Percentiles rank a stretch among this genome's conserved stretches.
These are phyloP conservation scores for Pycnomerus fuliginosus DNA, from an alignment of 2,888 invertebrate genomes.

Conservation along the genomic window DNA sequence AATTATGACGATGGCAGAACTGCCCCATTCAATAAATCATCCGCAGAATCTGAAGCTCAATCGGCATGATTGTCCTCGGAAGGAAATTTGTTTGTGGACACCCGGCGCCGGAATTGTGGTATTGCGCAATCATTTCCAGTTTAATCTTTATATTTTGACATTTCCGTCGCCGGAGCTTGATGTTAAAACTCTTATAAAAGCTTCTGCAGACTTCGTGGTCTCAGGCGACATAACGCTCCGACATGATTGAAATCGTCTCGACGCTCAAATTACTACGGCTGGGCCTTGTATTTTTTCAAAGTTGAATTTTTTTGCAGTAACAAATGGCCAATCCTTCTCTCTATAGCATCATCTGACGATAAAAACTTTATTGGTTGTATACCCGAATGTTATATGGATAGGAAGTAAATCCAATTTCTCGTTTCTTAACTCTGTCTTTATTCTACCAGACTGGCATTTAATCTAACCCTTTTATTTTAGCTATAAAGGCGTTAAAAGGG, in stretches of 20 bases:
- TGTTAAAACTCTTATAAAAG: constrained; percentile 5
- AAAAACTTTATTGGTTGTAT: constrained; percentile 9
- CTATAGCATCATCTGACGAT: constrained; percentile 5
- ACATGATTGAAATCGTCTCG: constrained; percentile 11
- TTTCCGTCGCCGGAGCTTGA: constrained; percentile 4
- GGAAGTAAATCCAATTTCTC: constrained; percentile 7
- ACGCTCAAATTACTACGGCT: constrained; percentile 6
- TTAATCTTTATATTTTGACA: constrained; percentile 10
- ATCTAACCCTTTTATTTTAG: constrained; percentile 7
- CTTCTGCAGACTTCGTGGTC: constrained; percentile 8
- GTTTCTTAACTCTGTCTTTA: constrained; percentile 5
- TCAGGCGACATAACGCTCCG: constrained; percentile 5
- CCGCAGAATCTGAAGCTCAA: no score
- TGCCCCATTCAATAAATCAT: no score
- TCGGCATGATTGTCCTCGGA: constrained; percentile 2
- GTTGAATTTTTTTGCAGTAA: no score
- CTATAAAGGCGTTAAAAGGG: constrained; percentile 4
- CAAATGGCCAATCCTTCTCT: no score
- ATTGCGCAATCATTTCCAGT: constrained; percentile 9
- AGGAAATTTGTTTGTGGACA: constrained; percentile 4
- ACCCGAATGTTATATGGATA: constrained; percentile 6
- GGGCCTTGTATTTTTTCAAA: constrained; percentile 7
- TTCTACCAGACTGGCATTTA: constrained; percentile 1
- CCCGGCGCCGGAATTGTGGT: neutral
- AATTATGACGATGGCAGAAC: constrained; percentile 11